Evolutionary conservation across 2,113 vertebrate species (phyloP).

Genomic region (Pithys albifrons): DNA sequence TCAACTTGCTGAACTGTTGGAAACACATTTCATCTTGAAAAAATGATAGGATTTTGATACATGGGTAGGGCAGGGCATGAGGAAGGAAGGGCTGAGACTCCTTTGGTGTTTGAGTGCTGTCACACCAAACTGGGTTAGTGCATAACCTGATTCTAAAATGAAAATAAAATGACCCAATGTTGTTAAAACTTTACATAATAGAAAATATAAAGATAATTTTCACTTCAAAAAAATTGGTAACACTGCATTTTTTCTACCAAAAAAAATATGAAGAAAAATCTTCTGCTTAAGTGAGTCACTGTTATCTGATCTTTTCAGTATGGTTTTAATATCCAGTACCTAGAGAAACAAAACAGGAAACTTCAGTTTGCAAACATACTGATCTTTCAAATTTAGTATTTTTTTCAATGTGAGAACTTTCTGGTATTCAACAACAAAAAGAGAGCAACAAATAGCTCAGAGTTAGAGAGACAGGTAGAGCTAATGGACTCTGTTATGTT

Average conservation of each 20-base stretch:
- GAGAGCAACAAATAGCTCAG: background rate
- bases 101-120: background rate
- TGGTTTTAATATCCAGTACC: background rate
- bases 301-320: background rate
- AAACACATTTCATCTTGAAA: background rate
- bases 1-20: background rate
- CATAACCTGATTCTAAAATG: background rate
- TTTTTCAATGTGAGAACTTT: background rate
- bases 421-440: background rate
- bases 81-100: background rate
- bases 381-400: background rate
- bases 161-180: background rate
- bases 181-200: background rate
- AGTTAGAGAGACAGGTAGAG: background rate
- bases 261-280: background rate
- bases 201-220: background rate
- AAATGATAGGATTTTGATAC: background rate
- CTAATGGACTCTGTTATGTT: background rate
- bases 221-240: background rate
- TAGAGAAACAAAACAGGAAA: background rate
- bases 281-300: background rate
- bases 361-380: background rate
- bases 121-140: background rate
- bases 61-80: background rate
- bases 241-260: background rate